These are phyloP conservation scores for Muricea muricata DNA, from an alignment of 92 coral and sea anemone species.

Conservation along the genomic window DNA sequence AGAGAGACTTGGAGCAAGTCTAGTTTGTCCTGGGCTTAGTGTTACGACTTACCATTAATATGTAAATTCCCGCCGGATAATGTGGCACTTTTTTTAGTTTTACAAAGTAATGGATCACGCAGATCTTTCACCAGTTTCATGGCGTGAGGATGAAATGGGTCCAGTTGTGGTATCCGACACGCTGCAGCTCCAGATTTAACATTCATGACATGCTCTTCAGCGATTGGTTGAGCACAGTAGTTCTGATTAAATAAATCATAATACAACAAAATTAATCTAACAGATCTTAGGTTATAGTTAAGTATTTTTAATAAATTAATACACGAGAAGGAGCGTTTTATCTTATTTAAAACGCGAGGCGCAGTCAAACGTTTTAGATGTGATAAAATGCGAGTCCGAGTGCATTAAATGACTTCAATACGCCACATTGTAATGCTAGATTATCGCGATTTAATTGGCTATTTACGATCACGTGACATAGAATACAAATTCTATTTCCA, in stretches of 20 bases:
- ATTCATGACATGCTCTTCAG: not conserved
- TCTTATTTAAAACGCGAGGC: no score
- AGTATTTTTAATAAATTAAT: no score
- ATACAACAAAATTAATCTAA: not conserved
- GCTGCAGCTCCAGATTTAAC: not conserved
- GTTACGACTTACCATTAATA: slow-evolving; percentile 8
- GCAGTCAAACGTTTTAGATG: no score
- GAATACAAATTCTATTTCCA: no score
- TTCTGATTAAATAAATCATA: not conserved
- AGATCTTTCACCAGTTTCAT: not conserved
- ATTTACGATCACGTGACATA: no score
- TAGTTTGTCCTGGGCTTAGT: not conserved
- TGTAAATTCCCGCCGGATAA: not conserved
- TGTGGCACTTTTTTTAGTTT: not conserved
- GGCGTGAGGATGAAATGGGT: slow-evolving; percentile 19
- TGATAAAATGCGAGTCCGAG: no score
- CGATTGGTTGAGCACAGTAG: not conserved
- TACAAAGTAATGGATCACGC: not conserved
- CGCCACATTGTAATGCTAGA: no score
- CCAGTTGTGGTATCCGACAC: slow-evolving; percentile 1
- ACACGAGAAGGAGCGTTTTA: no score
- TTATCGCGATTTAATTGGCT: no score
- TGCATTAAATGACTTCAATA: no score
- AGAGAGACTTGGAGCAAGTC: no score
- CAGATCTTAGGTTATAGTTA: no score